phyloP scores from a whole-genome alignment of 1,140 invertebrate species.

The Tachypleus tridentatus region DNA sequence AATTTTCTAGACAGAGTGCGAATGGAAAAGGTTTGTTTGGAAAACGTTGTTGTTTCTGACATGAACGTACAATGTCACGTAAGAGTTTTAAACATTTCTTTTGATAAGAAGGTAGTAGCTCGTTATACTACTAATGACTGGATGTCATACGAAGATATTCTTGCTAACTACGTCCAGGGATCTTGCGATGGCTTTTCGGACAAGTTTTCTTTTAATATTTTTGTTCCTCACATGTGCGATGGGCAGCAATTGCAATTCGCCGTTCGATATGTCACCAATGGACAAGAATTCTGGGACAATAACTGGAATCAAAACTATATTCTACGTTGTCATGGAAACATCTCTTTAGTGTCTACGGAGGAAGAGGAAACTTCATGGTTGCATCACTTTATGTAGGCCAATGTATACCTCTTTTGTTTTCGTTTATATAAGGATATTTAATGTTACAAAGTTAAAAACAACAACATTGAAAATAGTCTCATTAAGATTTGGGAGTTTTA shows the following conservation, averaged over 20 bases:
- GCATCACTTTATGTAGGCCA: too few relatives aligned
- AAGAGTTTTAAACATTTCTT: constrained; percentile 77
- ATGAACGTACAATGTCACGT: constrained; percentile 65
- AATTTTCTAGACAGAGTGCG: constrained; percentile 67
- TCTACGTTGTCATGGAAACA: constrained; percentile 51
- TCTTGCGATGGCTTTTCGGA: constrained; percentile 90
- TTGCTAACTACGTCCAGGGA: constrained; percentile 62
- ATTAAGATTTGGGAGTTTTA: too few relatives aligned
- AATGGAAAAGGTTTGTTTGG: constrained; percentile 60
- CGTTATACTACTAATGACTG: constrained; percentile 76
- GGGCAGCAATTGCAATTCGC: constrained; percentile 68
- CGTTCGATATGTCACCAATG: constrained; percentile 64
- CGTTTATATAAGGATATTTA: too few relatives aligned
- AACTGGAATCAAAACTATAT: constrained; percentile 72
- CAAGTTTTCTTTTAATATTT: constrained; percentile 60
- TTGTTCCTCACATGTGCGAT: constrained; percentile 25
- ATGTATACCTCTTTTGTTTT: too few relatives aligned
- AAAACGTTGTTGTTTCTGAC: constrained; percentile 62
- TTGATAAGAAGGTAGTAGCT: constrained; percentile 77
- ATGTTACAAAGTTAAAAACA: too few relatives aligned
- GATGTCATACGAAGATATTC: constrained; percentile 64
- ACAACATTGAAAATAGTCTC: too few relatives aligned
- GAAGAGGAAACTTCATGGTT: too few relatives aligned
- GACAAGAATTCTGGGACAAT: constrained; percentile 80
- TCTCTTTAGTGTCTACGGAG: too few relatives aligned